Conservation (phyloP, 2,888 invertebrate species). For the Schizotus pectinicornis region DNA sequence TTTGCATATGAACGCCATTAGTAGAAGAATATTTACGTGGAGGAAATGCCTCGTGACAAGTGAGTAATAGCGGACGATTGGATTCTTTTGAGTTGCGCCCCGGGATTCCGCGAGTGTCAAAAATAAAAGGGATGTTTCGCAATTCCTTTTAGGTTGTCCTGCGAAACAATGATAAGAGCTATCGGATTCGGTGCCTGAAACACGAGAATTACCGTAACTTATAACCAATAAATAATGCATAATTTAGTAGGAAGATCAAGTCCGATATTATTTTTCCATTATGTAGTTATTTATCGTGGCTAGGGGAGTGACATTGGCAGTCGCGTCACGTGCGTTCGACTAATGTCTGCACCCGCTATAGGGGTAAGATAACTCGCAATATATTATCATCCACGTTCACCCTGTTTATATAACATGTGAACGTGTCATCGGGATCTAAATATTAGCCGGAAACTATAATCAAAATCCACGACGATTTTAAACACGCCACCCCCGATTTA, state of each 20-base stretch:
- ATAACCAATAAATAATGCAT: slow-evolving; percentile 39
- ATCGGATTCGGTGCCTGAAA: slow-evolving; percentile 25
- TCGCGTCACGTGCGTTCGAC: slow-evolving; percentile 35
- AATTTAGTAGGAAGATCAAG: slow-evolving; percentile 39
- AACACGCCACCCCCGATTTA: slow-evolving; percentile 2
- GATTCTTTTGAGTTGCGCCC: slow-evolving; percentile 2
- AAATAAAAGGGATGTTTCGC: slow-evolving; percentile 17
- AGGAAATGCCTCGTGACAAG: slow-evolving; percentile 4
- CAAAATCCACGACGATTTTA: slow-evolving; percentile 3
- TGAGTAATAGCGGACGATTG: slow-evolving; percentile 17
- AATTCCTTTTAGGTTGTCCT: slow-evolving; percentile 33
- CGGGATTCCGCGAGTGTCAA: slow-evolving; percentile 13
- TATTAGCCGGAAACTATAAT: slow-evolving; percentile 15
- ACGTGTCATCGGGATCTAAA: slow-evolving; percentile 26
- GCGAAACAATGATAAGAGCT: slow-evolving; percentile 35
- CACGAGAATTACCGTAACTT: slow-evolving; percentile 28
- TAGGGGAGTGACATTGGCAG: slow-evolving; percentile 32
- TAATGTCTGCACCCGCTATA: slow-evolving; percentile 36
- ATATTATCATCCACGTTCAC: slow-evolving; percentile 35
- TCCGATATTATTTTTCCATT: slow-evolving; percentile 50
- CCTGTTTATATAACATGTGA: slow-evolving; percentile 30
- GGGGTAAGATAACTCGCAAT: slow-evolving; percentile 38
- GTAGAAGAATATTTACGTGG: background rate
- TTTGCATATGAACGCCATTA: slow-evolving; percentile 4
- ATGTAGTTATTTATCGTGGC: slow-evolving; percentile 46